Evolutionary conservation across 2,113 vertebrate genomes (phyloP), one percentile per base, ranked within the genome.

Genomic region (Crotophaga sulcirostris): DNA sequence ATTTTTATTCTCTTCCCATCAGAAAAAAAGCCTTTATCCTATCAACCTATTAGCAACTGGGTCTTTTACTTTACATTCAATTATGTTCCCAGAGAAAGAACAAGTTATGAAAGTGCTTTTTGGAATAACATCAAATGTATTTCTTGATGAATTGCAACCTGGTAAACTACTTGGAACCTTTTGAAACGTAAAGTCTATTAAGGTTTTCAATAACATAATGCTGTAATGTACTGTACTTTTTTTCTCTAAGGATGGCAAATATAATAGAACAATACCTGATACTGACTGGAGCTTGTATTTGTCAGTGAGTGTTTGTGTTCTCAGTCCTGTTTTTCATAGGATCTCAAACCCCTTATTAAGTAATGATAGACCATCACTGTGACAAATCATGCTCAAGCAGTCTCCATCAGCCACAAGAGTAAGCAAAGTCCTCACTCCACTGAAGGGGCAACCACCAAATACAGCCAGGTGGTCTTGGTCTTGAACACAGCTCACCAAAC

Each of bases 91-190:
- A 75, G 80, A 79, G 67, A 92, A 90, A 70, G 70, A 68, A 42
- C 49, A 44, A 79, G 77, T 62, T 82, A 89, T 28, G 33, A 75
- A 95, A 93, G 38, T 54, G 69, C n/a, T 33, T 93, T 95, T 88
- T 90, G 90, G 75, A 90, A 59, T 58, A 87, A 58, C 33, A 93
- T 93, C 86, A 92, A 92, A 74, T 86, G 19, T 66, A 63, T 93
- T 93, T 91, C 81, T 74, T 84, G 86, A 94, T 95, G 74, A 92
- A 93, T 19, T 92, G 70, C 44, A 95, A 83, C 70, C 60, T 89
- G 52, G 80, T 75, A 94, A 93, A 89, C 91, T 68, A 28, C 68
- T 59, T 64, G 49, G 82, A 94, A 94, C 78, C 55, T 93, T 96
- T 51, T 64, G 58, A 88, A 79, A 93, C 0, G 2, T 64, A 54